These are phyloP conservation scores for Rhimphoctona megacephalus DNA, from an alignment of 2,888 invertebrate species.

Conservation along the genomic window DNA sequence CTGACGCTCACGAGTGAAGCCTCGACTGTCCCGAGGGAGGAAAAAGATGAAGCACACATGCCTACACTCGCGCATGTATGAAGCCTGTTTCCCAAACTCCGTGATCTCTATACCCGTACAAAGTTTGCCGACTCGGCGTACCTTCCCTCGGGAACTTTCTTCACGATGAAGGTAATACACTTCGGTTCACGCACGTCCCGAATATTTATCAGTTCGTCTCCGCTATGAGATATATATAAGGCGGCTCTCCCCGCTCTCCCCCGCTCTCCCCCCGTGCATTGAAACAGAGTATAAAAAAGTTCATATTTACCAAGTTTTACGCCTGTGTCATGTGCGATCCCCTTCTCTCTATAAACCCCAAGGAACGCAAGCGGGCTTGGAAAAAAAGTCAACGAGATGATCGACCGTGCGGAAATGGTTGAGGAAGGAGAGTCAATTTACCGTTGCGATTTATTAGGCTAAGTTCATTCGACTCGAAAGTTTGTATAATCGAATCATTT, in stretches of 20 bases:
- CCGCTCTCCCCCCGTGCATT: neutral
- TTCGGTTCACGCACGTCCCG: constrained; percentile 66
- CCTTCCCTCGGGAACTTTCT: constrained; percentile 64
- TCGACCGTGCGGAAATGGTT: constrained; percentile 4
- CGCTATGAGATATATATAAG: constrained; percentile 37
- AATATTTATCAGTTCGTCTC: constrained; percentile 66
- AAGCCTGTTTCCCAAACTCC: constrained; percentile 27
- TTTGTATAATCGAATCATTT: neutral
- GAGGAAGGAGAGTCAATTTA: constrained; percentile 3
- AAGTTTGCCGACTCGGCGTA: constrained; percentile 69
- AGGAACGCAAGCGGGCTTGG: neutral
- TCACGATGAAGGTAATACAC: constrained; percentile 65
- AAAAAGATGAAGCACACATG: constrained; percentile 42
- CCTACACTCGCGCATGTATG: neutral
- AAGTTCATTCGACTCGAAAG: neutral
- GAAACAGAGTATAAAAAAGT: constrained; percentile 21
- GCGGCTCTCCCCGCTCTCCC: too few relatives aligned
- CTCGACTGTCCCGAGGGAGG: constrained; percentile 52
- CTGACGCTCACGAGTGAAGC: constrained; percentile 1
- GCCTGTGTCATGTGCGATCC: neutral
- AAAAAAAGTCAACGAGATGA: neutral
- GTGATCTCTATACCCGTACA: constrained; percentile 41
- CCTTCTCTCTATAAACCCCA: neutral
- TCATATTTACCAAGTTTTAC: constrained; percentile 34
- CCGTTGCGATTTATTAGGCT: neutral